Conservation (phyloP, 2,888 invertebrate genomes). For the Torymus texanus region DNA sequence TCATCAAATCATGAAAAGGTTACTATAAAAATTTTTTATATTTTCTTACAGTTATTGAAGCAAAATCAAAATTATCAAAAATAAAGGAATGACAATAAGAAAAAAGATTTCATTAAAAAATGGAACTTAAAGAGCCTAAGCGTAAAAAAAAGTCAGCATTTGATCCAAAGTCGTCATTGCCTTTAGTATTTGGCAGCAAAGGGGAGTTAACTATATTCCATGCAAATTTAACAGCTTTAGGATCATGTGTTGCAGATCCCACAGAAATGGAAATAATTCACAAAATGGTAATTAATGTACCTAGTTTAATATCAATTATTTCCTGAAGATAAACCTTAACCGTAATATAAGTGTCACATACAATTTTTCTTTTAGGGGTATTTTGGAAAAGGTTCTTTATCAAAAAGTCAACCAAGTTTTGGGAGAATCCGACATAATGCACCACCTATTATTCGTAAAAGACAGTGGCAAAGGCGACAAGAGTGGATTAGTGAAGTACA, state of each 20-base stretch:
- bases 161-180: slow-evolving; percentile 70
- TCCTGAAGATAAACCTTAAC: too few relatives aligned
- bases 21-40: too few relatives aligned
- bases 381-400: slow-evolving; percentile 85
- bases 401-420: slow-evolving; percentile 78
- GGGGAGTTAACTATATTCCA: slow-evolving; percentile 77
- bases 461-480: slow-evolving; percentile 80
- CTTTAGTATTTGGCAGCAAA: slow-evolving; percentile 74
- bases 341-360: too few relatives aligned
- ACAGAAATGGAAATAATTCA: slow-evolving; percentile 80
- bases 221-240: slow-evolving; percentile 82
- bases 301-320: too few relatives aligned
- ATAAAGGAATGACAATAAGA: slow-evolving; percentile 3
- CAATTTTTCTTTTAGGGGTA: slow-evolving; percentile 76
- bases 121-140: slow-evolving; percentile 77
- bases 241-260: slow-evolving; percentile 80
- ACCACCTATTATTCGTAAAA: slow-evolving; percentile 78
- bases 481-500: slow-evolving; percentile 76
- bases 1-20: too few relatives aligned
- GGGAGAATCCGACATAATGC: slow-evolving; percentile 72
- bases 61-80: neutral
- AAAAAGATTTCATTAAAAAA: slow-evolving; percentile 60
- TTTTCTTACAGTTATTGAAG: neutral
- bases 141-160: slow-evolving; percentile 75
- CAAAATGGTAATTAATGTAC: slow-evolving; percentile 76